Evolutionary conservation across 92 coral and sea anemone species (phyloP).

Genomic region (Bergia sp.): DNA sequence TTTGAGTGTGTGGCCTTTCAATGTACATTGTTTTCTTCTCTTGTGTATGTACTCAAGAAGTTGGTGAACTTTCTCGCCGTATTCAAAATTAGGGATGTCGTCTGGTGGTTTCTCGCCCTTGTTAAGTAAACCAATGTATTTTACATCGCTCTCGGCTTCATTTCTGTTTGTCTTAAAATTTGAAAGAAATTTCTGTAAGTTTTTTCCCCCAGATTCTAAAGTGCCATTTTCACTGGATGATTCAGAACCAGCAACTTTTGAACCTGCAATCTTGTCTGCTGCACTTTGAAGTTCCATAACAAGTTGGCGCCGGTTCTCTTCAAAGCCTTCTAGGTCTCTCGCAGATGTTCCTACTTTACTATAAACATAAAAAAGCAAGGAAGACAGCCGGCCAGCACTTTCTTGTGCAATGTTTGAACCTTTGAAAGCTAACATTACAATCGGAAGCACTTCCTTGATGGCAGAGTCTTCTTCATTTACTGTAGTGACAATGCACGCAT

Average conservation of each 20-base stretch:
- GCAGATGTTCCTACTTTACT: constrained; percentile 20
- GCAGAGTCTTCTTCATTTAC: constrained; percentile 30
- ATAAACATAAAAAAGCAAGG: constrained; percentile 19
- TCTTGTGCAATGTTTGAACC: constrained; percentile 30
- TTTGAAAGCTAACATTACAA: constrained; percentile 27
- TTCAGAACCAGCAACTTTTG: constrained; percentile 21
- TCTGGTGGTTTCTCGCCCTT: constrained; percentile 27
- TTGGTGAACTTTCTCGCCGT: constrained; percentile 25
- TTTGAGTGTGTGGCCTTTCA: constrained; percentile 9
- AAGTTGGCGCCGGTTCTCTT: constrained; percentile 32
- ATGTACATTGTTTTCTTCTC: background rate
- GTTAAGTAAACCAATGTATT: constrained; percentile 23
- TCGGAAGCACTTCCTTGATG: constrained; percentile 15
- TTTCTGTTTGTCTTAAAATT: background rate
- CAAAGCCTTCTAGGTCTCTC: constrained; percentile 17
- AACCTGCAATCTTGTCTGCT: constrained; percentile 20
- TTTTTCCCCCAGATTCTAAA: background rate
- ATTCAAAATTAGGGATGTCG: constrained; percentile 21
- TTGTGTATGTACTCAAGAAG: constrained; percentile 23
- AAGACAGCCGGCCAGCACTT: constrained; percentile 25
- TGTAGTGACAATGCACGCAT: constrained; percentile 15
- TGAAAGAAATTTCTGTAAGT: constrained; percentile 1
- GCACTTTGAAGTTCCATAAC: constrained; percentile 34
- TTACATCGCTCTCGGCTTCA: constrained; percentile 25
- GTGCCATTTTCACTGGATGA: background rate